A percentile compares a stretch with the other conserved stretches of the same genome.
Conservation (phyloP, 2,113 vertebrate species). For the Sapajus apella region DNA sequence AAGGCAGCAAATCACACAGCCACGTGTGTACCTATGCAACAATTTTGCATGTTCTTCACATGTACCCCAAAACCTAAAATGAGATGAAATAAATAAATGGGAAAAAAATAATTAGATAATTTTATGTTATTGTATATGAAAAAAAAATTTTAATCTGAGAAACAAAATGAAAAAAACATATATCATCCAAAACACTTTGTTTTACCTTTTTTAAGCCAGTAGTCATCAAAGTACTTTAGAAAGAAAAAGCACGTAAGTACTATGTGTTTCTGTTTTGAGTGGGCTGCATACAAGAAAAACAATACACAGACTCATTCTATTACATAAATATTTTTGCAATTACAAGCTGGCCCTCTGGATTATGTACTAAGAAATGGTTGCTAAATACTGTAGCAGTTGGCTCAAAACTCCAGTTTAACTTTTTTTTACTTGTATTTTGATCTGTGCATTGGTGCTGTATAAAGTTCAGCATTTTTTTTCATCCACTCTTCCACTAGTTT, state of each 20-base stretch:
- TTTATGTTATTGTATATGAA: not conserved
- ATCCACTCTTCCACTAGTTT: not conserved
- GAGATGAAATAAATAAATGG: too few species aligned
- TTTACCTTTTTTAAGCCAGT: slow-evolving; percentile 26
- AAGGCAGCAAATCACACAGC: too few species aligned
- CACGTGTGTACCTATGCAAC: too few species aligned
- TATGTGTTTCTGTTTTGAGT: not conserved
- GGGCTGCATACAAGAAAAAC: slow-evolving; percentile 15
- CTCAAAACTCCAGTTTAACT: not conserved
- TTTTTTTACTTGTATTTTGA: slow-evolving; percentile 37
- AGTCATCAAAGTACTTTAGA: slow-evolving; percentile 17
- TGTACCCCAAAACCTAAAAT: too few species aligned
- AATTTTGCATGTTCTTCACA: too few species aligned
- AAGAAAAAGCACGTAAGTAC: not conserved
- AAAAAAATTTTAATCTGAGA: not conserved
- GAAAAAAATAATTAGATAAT: not conserved
- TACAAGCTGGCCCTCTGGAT: not conserved
- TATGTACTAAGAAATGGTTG: slow-evolving; percentile 42
- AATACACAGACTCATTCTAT: slow-evolving; percentile 42
- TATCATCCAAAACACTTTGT: slow-evolving; percentile 2
- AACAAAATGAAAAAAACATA: not conserved
- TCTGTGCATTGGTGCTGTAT: not conserved
- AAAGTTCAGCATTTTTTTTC: slow-evolving; percentile 1
- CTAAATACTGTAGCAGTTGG: slow-evolving; percentile 1
- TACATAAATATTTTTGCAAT: slow-evolving; percentile 53